Evolutionary conservation across 2,113 vertebrate genomes (phyloP).

Genomic region (Chelonoidis abingdonii): DNA sequence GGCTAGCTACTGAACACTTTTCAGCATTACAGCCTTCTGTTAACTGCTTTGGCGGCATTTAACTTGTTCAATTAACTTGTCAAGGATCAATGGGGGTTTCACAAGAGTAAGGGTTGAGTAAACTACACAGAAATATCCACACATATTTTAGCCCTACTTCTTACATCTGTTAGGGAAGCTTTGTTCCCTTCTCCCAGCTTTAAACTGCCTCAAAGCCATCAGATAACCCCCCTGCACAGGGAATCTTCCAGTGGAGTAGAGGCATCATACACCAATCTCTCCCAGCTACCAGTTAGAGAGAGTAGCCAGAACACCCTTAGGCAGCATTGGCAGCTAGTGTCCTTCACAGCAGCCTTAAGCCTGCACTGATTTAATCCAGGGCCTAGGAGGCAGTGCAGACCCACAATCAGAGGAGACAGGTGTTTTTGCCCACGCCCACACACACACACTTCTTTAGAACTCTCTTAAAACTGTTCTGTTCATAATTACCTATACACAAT

Average conservation of each 20-base stretch:
- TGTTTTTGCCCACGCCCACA: fast-evolving
- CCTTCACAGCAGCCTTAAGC: background rate
- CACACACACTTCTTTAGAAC: background rate
- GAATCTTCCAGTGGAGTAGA: background rate
- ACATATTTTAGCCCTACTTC: background rate
- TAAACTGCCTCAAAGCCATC: background rate
- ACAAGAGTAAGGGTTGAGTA: background rate
- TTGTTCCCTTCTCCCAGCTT: background rate
- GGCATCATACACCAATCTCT: background rate
- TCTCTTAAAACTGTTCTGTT: background rate
- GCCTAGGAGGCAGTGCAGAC: background rate
- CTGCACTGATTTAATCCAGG: background rate
- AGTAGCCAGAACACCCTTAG: background rate
- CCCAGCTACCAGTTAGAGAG: background rate
- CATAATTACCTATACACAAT: background rate
- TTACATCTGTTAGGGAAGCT: background rate
- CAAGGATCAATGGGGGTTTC: conserved; percentile 28
- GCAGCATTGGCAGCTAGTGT: background rate
- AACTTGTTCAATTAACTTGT: background rate
- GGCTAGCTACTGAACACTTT: conserved; percentile 10
- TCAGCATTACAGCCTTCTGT: conserved; percentile 37
- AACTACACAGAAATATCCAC: conserved; percentile 7
- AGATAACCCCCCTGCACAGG: background rate
- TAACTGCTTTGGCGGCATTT: conserved; percentile 28
- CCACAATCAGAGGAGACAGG: background rate